These are phyloP conservation scores for Alexandromys oeconomus DNA, from an alignment of 2,797 vertebrate genomes.

Conservation along the genomic window DNA sequence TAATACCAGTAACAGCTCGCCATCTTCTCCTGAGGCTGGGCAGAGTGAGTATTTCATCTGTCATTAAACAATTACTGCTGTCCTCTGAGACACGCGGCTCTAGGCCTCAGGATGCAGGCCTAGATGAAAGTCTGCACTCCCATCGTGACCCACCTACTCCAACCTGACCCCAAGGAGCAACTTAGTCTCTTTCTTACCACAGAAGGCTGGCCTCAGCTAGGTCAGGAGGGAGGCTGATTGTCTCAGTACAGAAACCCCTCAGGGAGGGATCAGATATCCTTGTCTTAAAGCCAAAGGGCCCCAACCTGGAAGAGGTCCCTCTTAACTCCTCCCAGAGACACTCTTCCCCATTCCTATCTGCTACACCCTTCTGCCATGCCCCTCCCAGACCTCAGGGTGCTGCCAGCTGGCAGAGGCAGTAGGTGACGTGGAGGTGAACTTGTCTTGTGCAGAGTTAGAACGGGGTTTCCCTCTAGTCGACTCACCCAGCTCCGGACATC, in stretches of 20 bases:
- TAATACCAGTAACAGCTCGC: slow-evolving; percentile 71
- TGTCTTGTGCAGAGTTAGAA: neutral
- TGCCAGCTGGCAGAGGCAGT: neutral
- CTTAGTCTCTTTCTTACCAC: neutral
- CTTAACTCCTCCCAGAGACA: neutral
- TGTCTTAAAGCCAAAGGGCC: neutral
- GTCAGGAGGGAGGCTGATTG: neutral
- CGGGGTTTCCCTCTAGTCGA: neutral
- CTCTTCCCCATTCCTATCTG: slow-evolving; percentile 30
- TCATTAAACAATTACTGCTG: slow-evolving; percentile 65
- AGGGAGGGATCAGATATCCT: neutral
- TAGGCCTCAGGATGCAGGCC: neutral
- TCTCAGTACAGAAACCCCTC: neutral
- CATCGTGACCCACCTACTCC: neutral
- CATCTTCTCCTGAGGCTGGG: slow-evolving; percentile 59
- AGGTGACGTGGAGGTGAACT: slow-evolving; percentile 20
- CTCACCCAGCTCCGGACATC: neutral
- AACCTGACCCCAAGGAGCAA: neutral
- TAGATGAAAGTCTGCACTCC: neutral
- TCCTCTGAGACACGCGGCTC: neutral
- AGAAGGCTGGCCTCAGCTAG: neutral
- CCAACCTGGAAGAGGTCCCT: neutral
- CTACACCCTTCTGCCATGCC: neutral
- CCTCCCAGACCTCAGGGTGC: slow-evolving; percentile 9
- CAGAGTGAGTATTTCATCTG: slow-evolving; percentile 52